Base-by-base conservation (phyloP, 1,140 invertebrate genomes). In the Zaprionus ghesquierei region DNA sequence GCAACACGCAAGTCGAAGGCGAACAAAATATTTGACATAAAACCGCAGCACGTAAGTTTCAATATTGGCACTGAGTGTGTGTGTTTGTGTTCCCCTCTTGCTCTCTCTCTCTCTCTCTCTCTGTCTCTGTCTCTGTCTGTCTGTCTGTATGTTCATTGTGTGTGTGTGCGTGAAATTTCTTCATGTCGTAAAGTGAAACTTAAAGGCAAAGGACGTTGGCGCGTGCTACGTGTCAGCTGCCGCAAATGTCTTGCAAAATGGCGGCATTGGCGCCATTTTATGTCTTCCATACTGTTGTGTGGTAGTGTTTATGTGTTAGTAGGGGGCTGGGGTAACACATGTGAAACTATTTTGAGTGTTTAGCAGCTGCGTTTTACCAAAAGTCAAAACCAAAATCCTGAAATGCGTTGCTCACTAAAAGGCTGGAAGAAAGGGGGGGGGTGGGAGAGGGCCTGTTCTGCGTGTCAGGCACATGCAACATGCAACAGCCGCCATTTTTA, bases 401-500 rank as follows among this genome's bases (percentile, higher is more conserved):
- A 75, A 75, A 75, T 64, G 46, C 53, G 58, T 63, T 23, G 50
- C 3, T n/a, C 20, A n/a, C 12, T 15, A 13, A 56, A 5, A 22
- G 3, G 10, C 6, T 9, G 33, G 8, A 2, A 27, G 23, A 9
- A 12, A 25, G 13, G 4, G 49, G 2, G 22, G 25, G 4, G 2
- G 22, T 13, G 20, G 3, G 13, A 29, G 22, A 2, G 31, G n/a
- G 23, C 49, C 5, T 25, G 10, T 15, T 29, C 27, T 25, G 6
- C 41, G 5, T 44, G 20, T 51, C 55, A 60, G 64, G 73, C 62
- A 58, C 65, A 85, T 80, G 62, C 35, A 58, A 68, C 63, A 80
- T 74, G 75, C 78, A 87, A 81, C 75, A 87, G 82, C 55, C 79
- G 55, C 69, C 72, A 82, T 87, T 84, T 89, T 87, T 87, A 87